These are phyloP conservation scores for Dufourea novaeangliae DNA, from an alignment of 1,140 invertebrate genomes.

Conservation along the genomic window DNA sequence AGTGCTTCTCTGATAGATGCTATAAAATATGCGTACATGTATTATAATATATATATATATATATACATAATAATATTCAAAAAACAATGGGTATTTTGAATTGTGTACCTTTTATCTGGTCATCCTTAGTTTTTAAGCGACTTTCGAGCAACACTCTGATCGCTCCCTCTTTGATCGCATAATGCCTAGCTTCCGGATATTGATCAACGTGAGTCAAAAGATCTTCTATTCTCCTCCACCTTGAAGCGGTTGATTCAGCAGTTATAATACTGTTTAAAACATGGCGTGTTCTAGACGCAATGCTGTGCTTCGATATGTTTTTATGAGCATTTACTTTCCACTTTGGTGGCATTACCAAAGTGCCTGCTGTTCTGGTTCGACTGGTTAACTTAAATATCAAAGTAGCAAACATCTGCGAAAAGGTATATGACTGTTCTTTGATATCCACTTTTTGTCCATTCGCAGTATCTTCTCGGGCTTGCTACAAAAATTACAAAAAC, in stretches of 20 bases:
- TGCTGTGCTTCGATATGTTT: conserved; percentile 82
- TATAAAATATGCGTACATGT: too few relatives aligned
- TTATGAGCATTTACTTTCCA: conserved; percentile 77
- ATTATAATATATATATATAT: too few relatives aligned
- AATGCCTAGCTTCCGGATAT: conserved; percentile 87
- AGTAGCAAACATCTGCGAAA: conserved; percentile 73
- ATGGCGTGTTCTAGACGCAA: conserved; percentile 86
- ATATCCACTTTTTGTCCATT: conserved; percentile 24
- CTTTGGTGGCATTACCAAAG: conserved; percentile 69
- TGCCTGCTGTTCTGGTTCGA: conserved; percentile 65
- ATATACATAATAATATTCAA: not conserved
- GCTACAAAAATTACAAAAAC: not conserved
- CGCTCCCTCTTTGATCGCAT: conserved; percentile 87
- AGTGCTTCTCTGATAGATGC: conserved; percentile 84
- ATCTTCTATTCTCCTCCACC: conserved; percentile 85
- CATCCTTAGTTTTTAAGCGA: conserved; percentile 75
- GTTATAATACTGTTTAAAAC: conserved; percentile 85
- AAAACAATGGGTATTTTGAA: not conserved
- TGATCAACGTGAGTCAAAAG: conserved; percentile 87
- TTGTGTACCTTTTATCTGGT: conserved; percentile 73
- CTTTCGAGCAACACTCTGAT: conserved; percentile 84
- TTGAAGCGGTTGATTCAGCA: conserved; percentile 84
- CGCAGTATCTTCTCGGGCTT: not conserved
- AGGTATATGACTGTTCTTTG: conserved; percentile 64
- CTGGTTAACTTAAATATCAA: conserved; percentile 72